Percentiles rank a stretch among this genome's conserved stretches.
Conservation (phyloP, 2,797 vertebrate species). For the Enteromius radiatus region DNA sequence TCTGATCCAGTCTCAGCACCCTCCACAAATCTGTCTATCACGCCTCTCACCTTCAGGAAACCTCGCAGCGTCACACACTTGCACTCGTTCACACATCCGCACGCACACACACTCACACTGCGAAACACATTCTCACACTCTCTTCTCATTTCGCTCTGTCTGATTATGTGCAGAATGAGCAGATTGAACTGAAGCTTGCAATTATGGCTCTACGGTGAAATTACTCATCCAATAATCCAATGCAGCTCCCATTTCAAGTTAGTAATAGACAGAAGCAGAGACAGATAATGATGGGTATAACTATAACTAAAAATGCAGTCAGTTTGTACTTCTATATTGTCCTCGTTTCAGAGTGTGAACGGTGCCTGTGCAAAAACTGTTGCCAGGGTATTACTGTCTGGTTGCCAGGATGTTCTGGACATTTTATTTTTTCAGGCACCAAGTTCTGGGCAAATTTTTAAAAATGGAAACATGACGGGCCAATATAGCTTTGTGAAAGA, state of each 20-base stretch:
- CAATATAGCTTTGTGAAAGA: background rate
- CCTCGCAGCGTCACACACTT: background rate
- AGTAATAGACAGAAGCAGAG: background rate
- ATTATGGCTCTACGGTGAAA: background rate
- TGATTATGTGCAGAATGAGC: conserved; percentile 14
- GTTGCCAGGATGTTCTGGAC: background rate
- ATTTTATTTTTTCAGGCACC: background rate
- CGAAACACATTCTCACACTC: conserved; percentile 19
- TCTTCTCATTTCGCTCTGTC: conserved; percentile 18
- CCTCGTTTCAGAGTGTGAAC: background rate
- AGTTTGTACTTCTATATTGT: background rate
- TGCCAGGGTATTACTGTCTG: background rate
- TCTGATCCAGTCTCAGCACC: background rate
- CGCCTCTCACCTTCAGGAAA: conserved; percentile 2
- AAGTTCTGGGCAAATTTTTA: background rate
- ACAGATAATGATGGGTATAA: background rate
- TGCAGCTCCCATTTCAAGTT: background rate
- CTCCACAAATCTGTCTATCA: background rate
- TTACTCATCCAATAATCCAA: background rate
- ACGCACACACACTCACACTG: background rate
- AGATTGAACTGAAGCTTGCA: conserved; percentile 25
- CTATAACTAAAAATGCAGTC: background rate
- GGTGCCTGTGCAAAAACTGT: background rate
- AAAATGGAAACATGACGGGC: background rate
- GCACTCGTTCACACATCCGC: background rate